These are phyloP conservation scores for Smittia aterrima DNA, from an alignment of 2,888 invertebrate species.

Conservation along the genomic window DNA sequence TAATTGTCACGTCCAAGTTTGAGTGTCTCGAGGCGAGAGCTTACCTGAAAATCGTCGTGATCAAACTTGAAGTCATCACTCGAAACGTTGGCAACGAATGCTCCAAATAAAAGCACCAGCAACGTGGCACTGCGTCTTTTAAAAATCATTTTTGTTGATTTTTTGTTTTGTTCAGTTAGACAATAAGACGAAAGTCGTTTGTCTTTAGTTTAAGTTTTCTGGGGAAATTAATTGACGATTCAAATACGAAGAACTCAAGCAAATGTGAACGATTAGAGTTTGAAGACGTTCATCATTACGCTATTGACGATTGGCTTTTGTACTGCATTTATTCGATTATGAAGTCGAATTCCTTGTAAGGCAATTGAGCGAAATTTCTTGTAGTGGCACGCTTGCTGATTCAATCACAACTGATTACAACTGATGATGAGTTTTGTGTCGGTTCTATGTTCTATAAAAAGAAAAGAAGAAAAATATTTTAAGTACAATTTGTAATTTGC, in stretches of 20 bases:
- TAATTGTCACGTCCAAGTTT: slow-evolving; percentile 4
- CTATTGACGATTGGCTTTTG: not conserved
- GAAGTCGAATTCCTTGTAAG: not conserved
- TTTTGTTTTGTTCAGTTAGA: not conserved
- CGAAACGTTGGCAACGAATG: not conserved
- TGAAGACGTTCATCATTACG: not conserved
- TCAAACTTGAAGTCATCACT: slow-evolving; percentile 51
- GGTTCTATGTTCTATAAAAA: not conserved
- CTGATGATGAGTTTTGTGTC: not conserved
- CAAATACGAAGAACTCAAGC: slow-evolving; percentile 32
- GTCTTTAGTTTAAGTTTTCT: too few species aligned
- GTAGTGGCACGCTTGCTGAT: not conserved
- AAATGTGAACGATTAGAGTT: not conserved
- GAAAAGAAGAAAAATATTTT: not conserved
- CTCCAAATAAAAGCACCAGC: slow-evolving; percentile 9
- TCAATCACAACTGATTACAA: not conserved
- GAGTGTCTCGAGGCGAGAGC: too few species aligned
- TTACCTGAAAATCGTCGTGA: slow-evolving; percentile 50
- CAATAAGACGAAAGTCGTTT: too few species aligned
- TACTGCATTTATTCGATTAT: slow-evolving; percentile 32
- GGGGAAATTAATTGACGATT: slow-evolving; percentile 35
- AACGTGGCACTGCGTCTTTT: slow-evolving; percentile 15
- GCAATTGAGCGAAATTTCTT: not conserved
- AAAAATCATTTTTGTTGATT: slow-evolving; percentile 27
- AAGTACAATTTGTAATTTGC: not conserved